Conservation (phyloP, 2,113 vertebrate genomes). For the Chelonoidis abingdonii region DNA sequence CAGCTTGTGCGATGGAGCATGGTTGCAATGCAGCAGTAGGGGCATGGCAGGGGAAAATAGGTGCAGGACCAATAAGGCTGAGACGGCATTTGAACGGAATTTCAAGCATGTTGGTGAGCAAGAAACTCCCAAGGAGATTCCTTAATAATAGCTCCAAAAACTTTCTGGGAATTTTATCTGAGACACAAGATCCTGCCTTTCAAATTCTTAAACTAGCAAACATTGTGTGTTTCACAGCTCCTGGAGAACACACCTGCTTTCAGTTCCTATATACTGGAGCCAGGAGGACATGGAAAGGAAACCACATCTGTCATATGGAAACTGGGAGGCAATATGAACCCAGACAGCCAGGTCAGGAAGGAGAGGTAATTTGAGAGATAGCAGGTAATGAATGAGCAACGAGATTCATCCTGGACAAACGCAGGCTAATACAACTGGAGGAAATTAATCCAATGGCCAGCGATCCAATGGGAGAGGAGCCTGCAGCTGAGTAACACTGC, state of each 20-base stretch:
- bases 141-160: not conserved
- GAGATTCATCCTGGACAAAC: not conserved
- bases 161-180: not conserved
- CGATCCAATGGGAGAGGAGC: too few relatives aligned
- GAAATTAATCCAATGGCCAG: not conserved
- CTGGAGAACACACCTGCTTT: not conserved
- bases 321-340: not conserved
- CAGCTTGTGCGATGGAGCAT: not conserved
- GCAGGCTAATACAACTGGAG: not conserved
- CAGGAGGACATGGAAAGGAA: not conserved
- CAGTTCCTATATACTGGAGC: not conserved
- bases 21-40: not conserved
- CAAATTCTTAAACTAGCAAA: not conserved
- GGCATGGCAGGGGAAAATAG: not conserved
- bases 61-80: not conserved
- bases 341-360: not conserved
- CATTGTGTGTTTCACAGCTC: not conserved
- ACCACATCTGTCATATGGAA: not conserved
- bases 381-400: accelerated
- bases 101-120: not conserved
- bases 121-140: not conserved
- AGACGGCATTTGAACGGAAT: not conserved
- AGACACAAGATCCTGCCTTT: not conserved
- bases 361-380: not conserved
- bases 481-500: not conserved